These are phyloP conservation scores for Rafetus swinhoei DNA, from an alignment of 2,113 vertebrate genomes.

Conservation along the genomic window DNA sequence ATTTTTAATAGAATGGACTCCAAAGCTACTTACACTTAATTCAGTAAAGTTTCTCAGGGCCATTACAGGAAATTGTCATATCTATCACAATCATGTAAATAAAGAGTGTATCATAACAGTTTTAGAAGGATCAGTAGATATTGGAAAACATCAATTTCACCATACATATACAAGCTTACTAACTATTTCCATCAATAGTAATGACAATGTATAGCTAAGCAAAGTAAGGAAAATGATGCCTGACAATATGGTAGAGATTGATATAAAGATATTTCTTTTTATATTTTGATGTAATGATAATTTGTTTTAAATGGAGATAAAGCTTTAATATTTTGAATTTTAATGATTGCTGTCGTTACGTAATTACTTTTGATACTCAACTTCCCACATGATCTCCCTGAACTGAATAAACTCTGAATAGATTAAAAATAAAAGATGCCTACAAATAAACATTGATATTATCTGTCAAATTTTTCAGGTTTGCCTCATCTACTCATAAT, in stretches of 20 bases:
- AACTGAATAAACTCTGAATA: background rate
- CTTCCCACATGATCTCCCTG: background rate
- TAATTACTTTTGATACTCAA: background rate
- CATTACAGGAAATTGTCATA: background rate
- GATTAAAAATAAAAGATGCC: background rate
- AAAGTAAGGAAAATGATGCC: background rate
- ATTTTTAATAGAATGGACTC: background rate
- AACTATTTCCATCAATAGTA: background rate
- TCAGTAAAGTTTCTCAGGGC: background rate
- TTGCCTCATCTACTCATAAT: background rate
- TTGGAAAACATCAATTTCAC: background rate
- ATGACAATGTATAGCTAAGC: background rate
- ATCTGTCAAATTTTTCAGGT: too few relatives aligned
- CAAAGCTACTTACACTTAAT: background rate
- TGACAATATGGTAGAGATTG: background rate
- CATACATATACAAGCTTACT: background rate
- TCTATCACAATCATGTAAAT: background rate
- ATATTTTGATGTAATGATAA: background rate
- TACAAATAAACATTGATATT: background rate
- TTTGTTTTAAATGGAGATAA: background rate
- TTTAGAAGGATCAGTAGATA: background rate
- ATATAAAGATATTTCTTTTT: background rate
- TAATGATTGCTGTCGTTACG: background rate
- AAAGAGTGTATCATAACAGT: background rate
- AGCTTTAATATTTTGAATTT: too few relatives aligned